Percentiles rank a stretch among this genome's conserved stretches.
phyloP scores from a whole-genome alignment of 2,888 invertebrate genomes.

The Neoaliturus tenellus region DNA sequence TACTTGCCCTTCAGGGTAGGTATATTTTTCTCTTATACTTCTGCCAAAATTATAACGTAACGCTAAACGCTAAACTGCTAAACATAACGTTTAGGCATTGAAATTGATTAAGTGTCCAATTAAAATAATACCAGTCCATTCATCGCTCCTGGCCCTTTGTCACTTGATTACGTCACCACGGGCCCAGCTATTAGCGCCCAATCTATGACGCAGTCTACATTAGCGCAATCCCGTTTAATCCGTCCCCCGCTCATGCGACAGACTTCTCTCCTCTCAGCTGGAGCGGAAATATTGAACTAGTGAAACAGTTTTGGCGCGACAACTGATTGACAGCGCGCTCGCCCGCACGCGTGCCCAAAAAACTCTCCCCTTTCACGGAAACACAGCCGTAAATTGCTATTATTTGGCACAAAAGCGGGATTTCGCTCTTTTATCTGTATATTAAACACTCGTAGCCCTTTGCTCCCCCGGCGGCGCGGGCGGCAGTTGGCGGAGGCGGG shows the following conservation, averaged over 20 bases:
- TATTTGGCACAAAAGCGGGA: constrained; percentile 52
- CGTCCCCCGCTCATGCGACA: background rate
- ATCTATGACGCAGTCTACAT: background rate
- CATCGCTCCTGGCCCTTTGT: no score
- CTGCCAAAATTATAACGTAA: no score
- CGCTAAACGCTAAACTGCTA: no score
- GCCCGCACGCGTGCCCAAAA: constrained; percentile 48
- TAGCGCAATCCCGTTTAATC: background rate
- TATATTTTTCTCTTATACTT: no score
- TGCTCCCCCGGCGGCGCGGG: constrained; percentile 40
- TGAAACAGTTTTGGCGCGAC: constrained; percentile 26
- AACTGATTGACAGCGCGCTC: constrained; percentile 36
- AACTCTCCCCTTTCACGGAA: constrained; percentile 60
- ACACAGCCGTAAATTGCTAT: constrained; percentile 58
- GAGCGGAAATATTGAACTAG: constrained; percentile 40
- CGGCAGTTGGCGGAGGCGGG: constrained; percentile 39
- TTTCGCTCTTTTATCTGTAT: constrained; percentile 53
- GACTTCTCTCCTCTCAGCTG: background rate
- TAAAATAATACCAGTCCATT: no score
- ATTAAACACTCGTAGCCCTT: constrained; percentile 54
- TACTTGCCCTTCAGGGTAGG: no score
- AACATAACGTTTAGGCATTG: no score
- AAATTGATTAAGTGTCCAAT: no score
- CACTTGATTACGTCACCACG: no score
- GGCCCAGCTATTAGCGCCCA: background rate